These are phyloP conservation scores for Apodemus speciosus DNA, from an alignment of 2,113 vertebrate genomes.

Conservation along the genomic window DNA sequence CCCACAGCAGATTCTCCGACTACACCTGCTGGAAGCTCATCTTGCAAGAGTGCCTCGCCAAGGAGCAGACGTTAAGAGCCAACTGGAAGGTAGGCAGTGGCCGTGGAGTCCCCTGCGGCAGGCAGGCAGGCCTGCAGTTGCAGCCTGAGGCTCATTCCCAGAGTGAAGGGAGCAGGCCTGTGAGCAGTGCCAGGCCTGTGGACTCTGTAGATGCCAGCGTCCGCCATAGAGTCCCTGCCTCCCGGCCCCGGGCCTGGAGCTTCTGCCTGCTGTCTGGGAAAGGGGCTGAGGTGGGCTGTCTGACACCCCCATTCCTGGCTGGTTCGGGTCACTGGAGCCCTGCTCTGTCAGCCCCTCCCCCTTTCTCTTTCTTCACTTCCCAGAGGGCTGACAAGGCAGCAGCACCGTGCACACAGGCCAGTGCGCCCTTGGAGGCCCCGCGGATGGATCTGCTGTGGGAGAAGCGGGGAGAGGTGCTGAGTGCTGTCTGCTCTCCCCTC, in stretches of 20 bases:
- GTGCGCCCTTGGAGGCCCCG: background rate
- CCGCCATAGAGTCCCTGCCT: fast-evolving
- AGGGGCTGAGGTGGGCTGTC: background rate
- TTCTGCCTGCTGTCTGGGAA: background rate
- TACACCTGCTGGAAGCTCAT: constrained; percentile 94
- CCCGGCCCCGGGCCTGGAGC: background rate
- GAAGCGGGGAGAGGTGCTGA: background rate
- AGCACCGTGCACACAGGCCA: background rate
- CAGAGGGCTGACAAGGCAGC: background rate
- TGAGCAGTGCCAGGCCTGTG: background rate
- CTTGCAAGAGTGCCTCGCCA: constrained; percentile 90
- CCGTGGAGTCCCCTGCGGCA: background rate
- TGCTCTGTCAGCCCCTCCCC: background rate
- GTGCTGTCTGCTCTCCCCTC: constrained; percentile 47
- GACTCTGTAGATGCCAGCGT: background rate
- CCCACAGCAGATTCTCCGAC: constrained; percentile 87
- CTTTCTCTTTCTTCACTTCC: background rate
- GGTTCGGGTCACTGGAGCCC: background rate
- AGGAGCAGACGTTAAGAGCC: constrained; percentile 87
- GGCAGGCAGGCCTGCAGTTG: background rate
- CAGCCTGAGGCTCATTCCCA: constrained; percentile 37
- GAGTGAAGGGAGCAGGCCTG: background rate
- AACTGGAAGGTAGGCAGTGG: constrained; percentile 94
- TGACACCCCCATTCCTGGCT: background rate
- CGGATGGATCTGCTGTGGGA: background rate